Base-by-base conservation (phyloP, 1,140 invertebrate species). In the Temnothorax nylanderi region DNA sequence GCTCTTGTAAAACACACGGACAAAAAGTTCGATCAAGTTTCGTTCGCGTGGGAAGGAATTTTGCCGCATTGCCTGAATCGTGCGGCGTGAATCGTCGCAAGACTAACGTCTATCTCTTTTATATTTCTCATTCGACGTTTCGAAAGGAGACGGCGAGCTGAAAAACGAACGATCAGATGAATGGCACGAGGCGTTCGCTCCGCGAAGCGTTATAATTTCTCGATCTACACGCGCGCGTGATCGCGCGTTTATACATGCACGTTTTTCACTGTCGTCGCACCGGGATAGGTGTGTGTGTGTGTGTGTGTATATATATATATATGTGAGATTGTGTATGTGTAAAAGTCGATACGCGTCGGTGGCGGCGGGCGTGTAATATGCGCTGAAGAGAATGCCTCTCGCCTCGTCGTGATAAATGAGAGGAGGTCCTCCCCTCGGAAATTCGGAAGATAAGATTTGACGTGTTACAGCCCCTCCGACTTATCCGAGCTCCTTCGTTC, bases 271-370 rank as follows among this genome's bases (percentile, higher is more conserved):
- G 47, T 77, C 49, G 69, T 60, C 69, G 56, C 37, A 26, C 47
- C 37, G 54, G 32, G 26, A 82, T 49, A 74, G 21, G 41, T 72
- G 41, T 21, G 41, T 34, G 37, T n/a, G 10, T 62, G 3, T 80
- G 41, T 67, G 51, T 47, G 76, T 72, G 82, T 69, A 6, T 69
- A 8, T 34, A 18, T 34, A 18, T 26, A 13, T n/a, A 26, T 26
- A 26, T 26, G 26, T 26, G 26, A 26, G 26, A 26, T 26, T 26
- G 41, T 71, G 34, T 80, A 6, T 49, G n/a, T 69, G 65, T 58
- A 84, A 84, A 84, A 84, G 77, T 84, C 80, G 69, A 84, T 75
- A 84, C 80, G 80, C 58, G 54, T 60, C 69, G 80, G 69, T 74
- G 54, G 41, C 69, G 21, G 37, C 67, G 37, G 49, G 37, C 69